Base-by-base conservation (phyloP, 2,113 vertebrate genomes). In the Anhinga rufa region DNA sequence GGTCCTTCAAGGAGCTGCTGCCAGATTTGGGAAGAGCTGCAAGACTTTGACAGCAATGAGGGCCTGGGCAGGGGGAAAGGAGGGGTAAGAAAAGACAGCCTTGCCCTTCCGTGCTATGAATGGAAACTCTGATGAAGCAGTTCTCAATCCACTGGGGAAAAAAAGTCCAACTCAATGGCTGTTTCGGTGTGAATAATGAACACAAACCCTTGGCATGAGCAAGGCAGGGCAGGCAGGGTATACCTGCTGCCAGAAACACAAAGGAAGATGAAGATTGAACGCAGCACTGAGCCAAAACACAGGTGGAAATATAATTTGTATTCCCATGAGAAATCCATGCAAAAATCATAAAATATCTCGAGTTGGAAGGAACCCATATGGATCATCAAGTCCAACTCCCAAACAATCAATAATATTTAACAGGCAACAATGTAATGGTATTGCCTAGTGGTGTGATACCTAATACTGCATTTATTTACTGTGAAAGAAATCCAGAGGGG, bases 11-110 rank as follows among this genome's bases (percentile, higher is more conserved):
- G 78, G 75, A 95, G 52, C 66, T 46, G 70, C 70, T 94, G 95
- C 92, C 95, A 96, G 96, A 70, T 62, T 3, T 85, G 29, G 62
- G 84, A 60, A 91, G 91, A 94, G 71, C 75, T 77, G 93, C 87
- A 74, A 92, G 90, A 36, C 80, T 81, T 81, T 74, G 57, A 90
- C 51, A 90, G 89, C 81, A 82, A 5, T 1, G 18, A 92, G 52
- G 38, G 82, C 60, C 29, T 0, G 2, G 29, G 42, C 42, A 58
- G 46, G 18, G 52, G 71, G 42, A 92, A 93, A 74, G 58, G 71
- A 81, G 28, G 42, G 48, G 31, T 46, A 80, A 70, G 51, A 88
- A 96, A 80, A 79, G 62, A 24, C n/a, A 48, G 85, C 58, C 29
- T 92, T 92, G 64, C 42, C 40, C n/a, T 82, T 90, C 87, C 2